A percentile compares a stretch with the other conserved stretches of the same genome.
These are phyloP conservation scores for Linepithema humile DNA, from an alignment of 1,140 invertebrate species.

Conservation along the genomic window DNA sequence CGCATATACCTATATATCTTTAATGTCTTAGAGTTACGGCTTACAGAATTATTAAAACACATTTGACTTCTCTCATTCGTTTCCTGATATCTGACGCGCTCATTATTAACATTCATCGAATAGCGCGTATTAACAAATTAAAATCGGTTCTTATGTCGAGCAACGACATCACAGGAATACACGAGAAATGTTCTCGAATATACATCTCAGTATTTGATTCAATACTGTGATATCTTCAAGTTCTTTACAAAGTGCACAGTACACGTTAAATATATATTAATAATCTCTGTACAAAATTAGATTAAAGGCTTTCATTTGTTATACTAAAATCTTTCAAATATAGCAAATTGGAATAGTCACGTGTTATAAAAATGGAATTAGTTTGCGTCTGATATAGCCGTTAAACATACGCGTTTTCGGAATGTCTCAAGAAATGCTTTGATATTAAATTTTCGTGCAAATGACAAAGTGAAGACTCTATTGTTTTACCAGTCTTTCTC, in stretches of 20 bases:
- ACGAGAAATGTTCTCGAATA: conserved; percentile 47
- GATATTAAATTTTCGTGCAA: conserved; percentile 7
- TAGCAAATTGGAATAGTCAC: background rate
- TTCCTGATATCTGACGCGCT: background rate
- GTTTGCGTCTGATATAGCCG: background rate
- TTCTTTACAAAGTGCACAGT: conserved; percentile 10
- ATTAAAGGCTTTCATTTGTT: conserved; percentile 6
- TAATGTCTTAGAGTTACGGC: conserved; percentile 23
- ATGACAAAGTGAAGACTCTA: background rate
- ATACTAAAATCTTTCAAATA: conserved; percentile 23
- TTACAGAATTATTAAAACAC: conserved; percentile 50
- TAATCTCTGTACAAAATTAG: conserved; percentile 39
- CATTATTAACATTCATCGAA: conserved; percentile 4
- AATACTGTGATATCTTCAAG: conserved; percentile 24
- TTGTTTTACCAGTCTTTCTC: background rate
- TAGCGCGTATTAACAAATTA: conserved; percentile 19
- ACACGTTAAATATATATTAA: conserved; percentile 10
- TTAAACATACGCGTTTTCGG: background rate
- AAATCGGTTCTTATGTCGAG: conserved; percentile 26
- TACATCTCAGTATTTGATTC: conserved; percentile 25
- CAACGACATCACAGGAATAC: conserved; percentile 28
- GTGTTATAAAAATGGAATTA: conserved; percentile 22
- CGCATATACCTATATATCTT: conserved; percentile 2
- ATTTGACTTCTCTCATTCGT: background rate
- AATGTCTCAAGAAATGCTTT: conserved; percentile 3